These are phyloP conservation scores for Melinaea menophilus DNA, from an alignment of 2,888 invertebrate species.

Conservation along the genomic window DNA sequence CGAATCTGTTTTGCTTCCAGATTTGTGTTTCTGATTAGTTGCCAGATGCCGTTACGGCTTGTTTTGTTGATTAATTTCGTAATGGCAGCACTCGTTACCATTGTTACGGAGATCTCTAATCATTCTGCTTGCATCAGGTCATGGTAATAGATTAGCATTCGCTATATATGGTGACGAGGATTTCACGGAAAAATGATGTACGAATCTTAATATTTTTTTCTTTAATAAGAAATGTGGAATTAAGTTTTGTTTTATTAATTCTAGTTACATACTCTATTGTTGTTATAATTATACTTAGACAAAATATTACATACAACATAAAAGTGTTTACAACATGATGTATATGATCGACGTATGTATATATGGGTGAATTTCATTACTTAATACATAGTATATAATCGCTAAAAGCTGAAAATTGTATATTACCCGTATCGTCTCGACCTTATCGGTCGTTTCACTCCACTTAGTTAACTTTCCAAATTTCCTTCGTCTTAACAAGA, in stretches of 20 bases:
- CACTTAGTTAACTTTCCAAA: slow-evolving; percentile 59
- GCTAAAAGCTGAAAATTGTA: slow-evolving; percentile 16
- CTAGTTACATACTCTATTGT: too few relatives aligned
- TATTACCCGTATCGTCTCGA: slow-evolving; percentile 18
- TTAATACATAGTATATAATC: background rate
- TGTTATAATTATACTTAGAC: too few relatives aligned
- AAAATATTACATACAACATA: too few relatives aligned
- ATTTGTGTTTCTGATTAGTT: slow-evolving; percentile 28
- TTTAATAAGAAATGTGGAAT: too few relatives aligned
- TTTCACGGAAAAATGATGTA: too few relatives aligned
- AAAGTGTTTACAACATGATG: too few relatives aligned
- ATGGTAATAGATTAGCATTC: too few relatives aligned
- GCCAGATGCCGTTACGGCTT: slow-evolving; percentile 25
- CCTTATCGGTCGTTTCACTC: slow-evolving; percentile 40
- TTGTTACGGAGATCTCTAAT: background rate
- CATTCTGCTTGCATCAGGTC: too few relatives aligned
- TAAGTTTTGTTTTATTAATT: too few relatives aligned
- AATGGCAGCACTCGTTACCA: slow-evolving; percentile 17
- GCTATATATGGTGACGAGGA: too few relatives aligned
- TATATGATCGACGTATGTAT: too few relatives aligned
- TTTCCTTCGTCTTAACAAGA: slow-evolving; percentile 52
- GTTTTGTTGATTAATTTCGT: slow-evolving; percentile 30
- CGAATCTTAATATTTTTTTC: too few relatives aligned
- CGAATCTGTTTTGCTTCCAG: slow-evolving; percentile 25
- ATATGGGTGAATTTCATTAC: background rate